Evolutionary conservation across 2,113 vertebrate genomes (phyloP), one percentile per base, ranked within the genome.

Genomic region (Macquaria ambigua): DNA sequence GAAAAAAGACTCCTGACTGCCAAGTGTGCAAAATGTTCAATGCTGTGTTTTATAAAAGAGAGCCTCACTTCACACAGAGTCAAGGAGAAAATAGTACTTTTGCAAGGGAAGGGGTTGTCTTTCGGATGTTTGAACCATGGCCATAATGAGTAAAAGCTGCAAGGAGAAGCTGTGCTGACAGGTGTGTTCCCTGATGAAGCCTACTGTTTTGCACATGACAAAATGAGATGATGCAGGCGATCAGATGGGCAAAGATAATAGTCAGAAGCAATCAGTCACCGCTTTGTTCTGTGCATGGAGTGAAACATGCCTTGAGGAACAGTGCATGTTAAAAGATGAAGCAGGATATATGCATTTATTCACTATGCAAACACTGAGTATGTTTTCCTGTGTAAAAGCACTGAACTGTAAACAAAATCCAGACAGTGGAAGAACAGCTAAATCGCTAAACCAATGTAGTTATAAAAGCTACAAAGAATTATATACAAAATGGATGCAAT

Each of bases 61-160:
- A 77, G 72, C 58, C 46, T 74, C 69, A n/a, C 69, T 85, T 67
- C 28, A 31, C 28, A 31, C 28, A 43, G 37, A 66, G 62, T 74
- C 73, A 79, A 82, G 84, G 72, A 87, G 77, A 87, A 85, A 84
- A 82, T 85, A 78, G 52, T 81, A 50, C 34, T 79, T 83, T 70
- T 84, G 50, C 53, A 74, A 84, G 70, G n/a, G 67, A 61, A 53
- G 41, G 18, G 39, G 23, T 46, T 62, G 62, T 67, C 67, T 68
- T 70, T 81, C 25, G 64, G 70, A 79, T 79, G 61, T 77, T 78
- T 79, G 75, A 87, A 80, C 75, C 70, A 72, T 43, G 48, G 48
- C 39, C 9, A 34, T 63, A 68, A 31, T 63, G 41, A 69, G 39
- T 20, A 79, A 69, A 58, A 61, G 28, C 59, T 63, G 53, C n/a